Evolutionary conservation across 1,140 invertebrate genomes (phyloP), one percentile per base, ranked within the genome.

Genomic region (Musca vetustissima): DNA sequence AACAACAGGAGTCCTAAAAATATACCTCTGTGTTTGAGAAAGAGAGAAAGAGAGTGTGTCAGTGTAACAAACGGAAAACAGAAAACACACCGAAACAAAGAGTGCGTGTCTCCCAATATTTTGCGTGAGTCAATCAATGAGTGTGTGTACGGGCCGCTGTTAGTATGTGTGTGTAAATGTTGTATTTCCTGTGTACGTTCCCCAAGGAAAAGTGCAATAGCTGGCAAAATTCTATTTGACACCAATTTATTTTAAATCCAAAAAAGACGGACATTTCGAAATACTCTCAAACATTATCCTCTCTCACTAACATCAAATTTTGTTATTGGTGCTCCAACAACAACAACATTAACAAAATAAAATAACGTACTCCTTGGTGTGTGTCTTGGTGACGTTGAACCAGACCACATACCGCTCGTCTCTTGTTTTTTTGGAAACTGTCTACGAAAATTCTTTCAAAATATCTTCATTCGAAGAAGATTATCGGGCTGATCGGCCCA

Each of bases 401-500:
- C 59, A 4, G 14, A 11, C 19, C 22, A 2, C 1, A 6, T 14
- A 7, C 17, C 7, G 13, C 17, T 7, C 17, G 2, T 9, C n/a
- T 21, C 50, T 53, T 21, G n/a, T n/a, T n/a, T n/a, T n/a, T 32
- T 74, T 73, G 67, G 68, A 73, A 64, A 72, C 53, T 71, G 72
- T 79, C 73, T 73, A 69, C 70, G 59, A 55, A 53, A 76, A 80
- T 71, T 74, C 70, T 70, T 74, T 71, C 80, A 83, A 82, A 76
- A 82, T 82, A 83, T 83, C 81, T 73, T 80, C 76, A 72, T 79
- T 80, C 76, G 81, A 83, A 79, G 81, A 83, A 75, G 80, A 83
- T 72, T 83, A 76, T 68, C 72, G 81, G 81, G 76, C 81, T 81
- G 80, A 82, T 71, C 75, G 76, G 81, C 81, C 81, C 76, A 83